phyloP scores from a whole-genome alignment of 2,888 invertebrate genomes.

The Agrenia bidenticulata region DNA sequence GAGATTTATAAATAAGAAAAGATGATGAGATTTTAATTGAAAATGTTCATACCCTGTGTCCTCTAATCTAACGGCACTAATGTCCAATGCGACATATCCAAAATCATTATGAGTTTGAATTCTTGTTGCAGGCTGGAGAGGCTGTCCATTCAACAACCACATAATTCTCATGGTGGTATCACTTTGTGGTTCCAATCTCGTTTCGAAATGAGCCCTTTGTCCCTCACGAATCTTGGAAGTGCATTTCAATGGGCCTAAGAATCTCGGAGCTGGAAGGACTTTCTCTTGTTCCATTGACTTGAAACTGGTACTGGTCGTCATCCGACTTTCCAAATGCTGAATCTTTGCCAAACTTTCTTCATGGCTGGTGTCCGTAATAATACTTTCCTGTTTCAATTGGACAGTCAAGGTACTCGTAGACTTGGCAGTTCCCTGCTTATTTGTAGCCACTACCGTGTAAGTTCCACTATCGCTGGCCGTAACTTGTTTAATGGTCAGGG shows the following conservation, averaged over 20 bases:
- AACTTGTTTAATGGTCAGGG: slow-evolving; percentile 87
- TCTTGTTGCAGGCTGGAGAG: slow-evolving; percentile 70
- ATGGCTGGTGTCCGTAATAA: slow-evolving; percentile 79
- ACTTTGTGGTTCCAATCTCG: slow-evolving; percentile 54
- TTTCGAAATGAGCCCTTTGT: slow-evolving; percentile 89
- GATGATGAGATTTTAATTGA: too few species aligned
- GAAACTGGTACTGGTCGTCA: not conserved
- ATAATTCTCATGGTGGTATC: slow-evolving; percentile 64
- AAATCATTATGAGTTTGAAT: slow-evolving; percentile 96
- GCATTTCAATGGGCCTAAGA: slow-evolving; percentile 84
- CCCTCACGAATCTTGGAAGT: slow-evolving; percentile 92
- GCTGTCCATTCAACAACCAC: slow-evolving; percentile 95
- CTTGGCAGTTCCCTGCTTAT: slow-evolving; percentile 80
- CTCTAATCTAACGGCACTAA: slow-evolving; percentile 84
- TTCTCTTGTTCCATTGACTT: slow-evolving; percentile 29
- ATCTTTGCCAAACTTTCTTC: slow-evolving; percentile 89
- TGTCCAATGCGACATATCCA: slow-evolving; percentile 94
- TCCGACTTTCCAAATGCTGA: slow-evolving; percentile 70
- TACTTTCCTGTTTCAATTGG: slow-evolving; percentile 77
- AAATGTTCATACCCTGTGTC: slow-evolving; percentile 76
- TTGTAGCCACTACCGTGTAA: slow-evolving; percentile 73
- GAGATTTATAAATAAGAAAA: too few species aligned
- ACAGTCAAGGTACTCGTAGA: slow-evolving; percentile 80
- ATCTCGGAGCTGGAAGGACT: slow-evolving; percentile 67
- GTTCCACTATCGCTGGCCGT: slow-evolving; percentile 77